Conservation (phyloP, 2,113 vertebrate genomes). For the Anoura caudifer region DNA sequence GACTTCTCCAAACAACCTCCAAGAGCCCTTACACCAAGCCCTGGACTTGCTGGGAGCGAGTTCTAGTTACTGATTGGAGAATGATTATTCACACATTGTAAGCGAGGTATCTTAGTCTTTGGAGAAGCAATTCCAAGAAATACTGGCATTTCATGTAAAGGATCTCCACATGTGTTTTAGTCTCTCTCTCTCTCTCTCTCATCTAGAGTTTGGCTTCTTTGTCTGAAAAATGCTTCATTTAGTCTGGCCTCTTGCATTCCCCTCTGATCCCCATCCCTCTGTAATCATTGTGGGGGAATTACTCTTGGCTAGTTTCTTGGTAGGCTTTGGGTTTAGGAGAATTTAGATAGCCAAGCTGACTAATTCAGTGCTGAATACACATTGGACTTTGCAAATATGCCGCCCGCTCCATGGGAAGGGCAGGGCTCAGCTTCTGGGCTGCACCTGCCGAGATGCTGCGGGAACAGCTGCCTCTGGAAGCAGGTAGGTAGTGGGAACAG, state of each 20-base stretch:
- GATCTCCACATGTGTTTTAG: neutral
- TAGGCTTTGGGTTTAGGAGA: slow-evolving; percentile 33
- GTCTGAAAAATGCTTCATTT: slow-evolving; percentile 40
- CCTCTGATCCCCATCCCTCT: neutral
- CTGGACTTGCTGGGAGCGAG: neutral
- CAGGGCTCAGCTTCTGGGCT: neutral
- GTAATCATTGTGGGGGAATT: neutral
- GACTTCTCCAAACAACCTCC: neutral
- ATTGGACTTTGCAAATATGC: neutral
- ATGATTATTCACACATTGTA: neutral
- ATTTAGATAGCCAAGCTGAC: slow-evolving; percentile 21
- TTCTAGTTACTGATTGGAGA: neutral
- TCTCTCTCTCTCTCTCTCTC: neutral
- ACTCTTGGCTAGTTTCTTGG: neutral
- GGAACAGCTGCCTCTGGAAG: neutral
- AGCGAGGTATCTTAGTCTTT: neutral
- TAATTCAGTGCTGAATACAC: neutral
- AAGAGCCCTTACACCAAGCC: neutral
- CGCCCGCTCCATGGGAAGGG: neutral
- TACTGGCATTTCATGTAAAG: neutral
- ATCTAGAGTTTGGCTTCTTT: slow-evolving; percentile 49
- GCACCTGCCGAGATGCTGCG: neutral
- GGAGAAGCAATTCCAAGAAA: neutral
- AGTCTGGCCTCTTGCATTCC: neutral
- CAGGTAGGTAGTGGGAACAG: neutral